Conservation (phyloP, 1,140 invertebrate genomes). For the Drosophila ercepeae region DNA sequence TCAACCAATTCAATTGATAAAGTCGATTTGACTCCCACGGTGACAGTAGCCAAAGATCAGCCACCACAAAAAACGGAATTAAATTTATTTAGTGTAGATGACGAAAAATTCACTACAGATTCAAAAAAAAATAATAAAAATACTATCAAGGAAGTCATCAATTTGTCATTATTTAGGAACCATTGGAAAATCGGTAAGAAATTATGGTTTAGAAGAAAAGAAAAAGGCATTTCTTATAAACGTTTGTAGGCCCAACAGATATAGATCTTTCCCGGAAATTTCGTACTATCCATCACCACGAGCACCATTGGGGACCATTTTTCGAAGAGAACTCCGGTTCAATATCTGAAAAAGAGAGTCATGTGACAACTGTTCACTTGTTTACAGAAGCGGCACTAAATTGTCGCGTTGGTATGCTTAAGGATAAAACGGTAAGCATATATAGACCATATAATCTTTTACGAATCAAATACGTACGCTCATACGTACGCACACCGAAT, state of each 20-base stretch:
- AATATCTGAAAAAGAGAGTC: constrained; percentile 77
- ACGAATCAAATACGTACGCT: too few relatives aligned
- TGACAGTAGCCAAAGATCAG: too few relatives aligned
- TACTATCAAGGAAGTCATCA: too few relatives aligned
- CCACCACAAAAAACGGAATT: not conserved
- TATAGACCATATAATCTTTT: too few relatives aligned
- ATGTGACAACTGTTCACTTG: constrained; percentile 88
- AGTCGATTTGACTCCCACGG: not conserved
- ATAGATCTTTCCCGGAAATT: constrained; percentile 85
- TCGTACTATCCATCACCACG: constrained; percentile 85
- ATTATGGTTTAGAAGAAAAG: not conserved
- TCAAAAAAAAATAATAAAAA: too few relatives aligned
- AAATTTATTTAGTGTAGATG: too few relatives aligned
- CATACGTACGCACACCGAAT: too few relatives aligned
- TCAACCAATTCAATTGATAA: not conserved
- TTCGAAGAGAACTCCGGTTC: constrained; percentile 87
- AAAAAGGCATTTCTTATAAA: not conserved
- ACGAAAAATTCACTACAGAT: too few relatives aligned
- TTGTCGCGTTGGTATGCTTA: constrained; percentile 91
- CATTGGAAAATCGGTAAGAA: not conserved
- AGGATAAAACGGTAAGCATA: constrained; percentile 91
- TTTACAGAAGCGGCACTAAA: constrained; percentile 91
- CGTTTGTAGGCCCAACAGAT: constrained; percentile 37
- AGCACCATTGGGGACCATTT: constrained; percentile 89
- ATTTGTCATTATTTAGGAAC: not conserved